Conservation (phyloP, 2,113 vertebrate species). For the Daboia siamensis region DNA sequence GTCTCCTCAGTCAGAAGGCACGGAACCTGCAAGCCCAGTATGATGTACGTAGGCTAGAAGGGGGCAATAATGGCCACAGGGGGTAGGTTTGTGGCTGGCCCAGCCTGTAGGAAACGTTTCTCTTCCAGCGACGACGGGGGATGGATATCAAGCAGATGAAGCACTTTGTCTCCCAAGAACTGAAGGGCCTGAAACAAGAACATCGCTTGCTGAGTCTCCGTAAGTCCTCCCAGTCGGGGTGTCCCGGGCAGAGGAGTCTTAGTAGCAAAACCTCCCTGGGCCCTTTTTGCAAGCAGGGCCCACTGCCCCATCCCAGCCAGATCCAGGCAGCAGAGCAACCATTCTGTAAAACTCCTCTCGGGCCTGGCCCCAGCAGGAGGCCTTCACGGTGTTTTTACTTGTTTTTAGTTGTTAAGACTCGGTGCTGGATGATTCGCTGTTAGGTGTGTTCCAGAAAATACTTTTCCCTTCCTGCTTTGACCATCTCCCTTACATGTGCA, state of each 20-base stretch:
- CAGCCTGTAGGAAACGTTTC: background rate
- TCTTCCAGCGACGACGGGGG: slow-evolving; percentile 81
- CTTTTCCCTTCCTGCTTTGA: background rate
- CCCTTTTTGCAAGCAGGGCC: background rate
- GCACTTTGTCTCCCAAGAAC: slow-evolving; percentile 91
- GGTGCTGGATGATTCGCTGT: background rate
- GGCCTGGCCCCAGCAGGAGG: background rate
- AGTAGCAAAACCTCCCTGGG: background rate
- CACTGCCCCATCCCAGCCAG: too few relatives aligned
- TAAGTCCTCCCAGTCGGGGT: slow-evolving; percentile 53
- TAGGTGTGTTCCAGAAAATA: background rate
- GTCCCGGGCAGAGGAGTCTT: too few relatives aligned
- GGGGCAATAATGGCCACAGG: background rate
- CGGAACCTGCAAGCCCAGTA: slow-evolving; percentile 90
- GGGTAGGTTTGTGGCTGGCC: background rate
- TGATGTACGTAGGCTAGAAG: slow-evolving; percentile 74
- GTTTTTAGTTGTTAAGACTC: background rate
- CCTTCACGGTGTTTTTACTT: background rate
- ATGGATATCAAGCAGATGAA: slow-evolving; percentile 99
- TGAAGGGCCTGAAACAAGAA: slow-evolving; percentile 94
- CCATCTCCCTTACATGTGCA: slow-evolving; percentile 48
- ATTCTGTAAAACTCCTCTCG: background rate
- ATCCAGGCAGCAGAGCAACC: background rate
- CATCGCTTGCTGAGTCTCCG: slow-evolving; percentile 92
- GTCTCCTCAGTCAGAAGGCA: slow-evolving; percentile 94